Evolutionary conservation across 2,113 vertebrate genomes (phyloP), one percentile per base, ranked within the genome.

Genomic region (Physeter macrocephalus): DNA sequence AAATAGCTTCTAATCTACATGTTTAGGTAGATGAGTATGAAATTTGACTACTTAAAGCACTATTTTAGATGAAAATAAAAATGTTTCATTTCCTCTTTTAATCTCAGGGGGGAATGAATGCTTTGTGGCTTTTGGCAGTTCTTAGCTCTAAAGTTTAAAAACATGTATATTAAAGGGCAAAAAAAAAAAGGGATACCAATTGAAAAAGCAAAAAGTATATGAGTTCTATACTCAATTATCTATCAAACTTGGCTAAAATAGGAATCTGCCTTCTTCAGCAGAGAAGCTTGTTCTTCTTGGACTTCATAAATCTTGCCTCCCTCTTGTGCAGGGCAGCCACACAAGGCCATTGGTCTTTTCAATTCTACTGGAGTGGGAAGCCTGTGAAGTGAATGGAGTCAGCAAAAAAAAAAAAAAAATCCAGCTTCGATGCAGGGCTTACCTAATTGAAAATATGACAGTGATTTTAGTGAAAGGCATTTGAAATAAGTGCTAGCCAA

Each of bases 71-170:
- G 97, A 98, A 97, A 92, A 95, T 96, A 90, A 97, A 95, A 98
- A 94, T 93, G 97, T 98, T 98, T 98, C 98, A 96, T 98, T 98
- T 98, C 90, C 84, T 95, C 85, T 97, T 96, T 97, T 96, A 88
- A 97, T 97, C 97, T 93, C 54, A 34, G 92, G 64, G 90, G 93
- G 93, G 57, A 93, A 29, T 1, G 95, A 91, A 81, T 87, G 97
- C 88, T 84, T 78, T 92, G 97, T 43, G 97, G 96, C 92, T 98
- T 97, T 52, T 77, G 18, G 95, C 92, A 95, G 96, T 97, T 98
- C 97, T 94, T 96, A 34, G 88, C 88, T 96, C 90, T 96, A 89
- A 57, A 20, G 75, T 96, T 96, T 92, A 96, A 92, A 96, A 97
- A 97, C 88, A 92, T 2, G 39, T 94, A 80, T 88, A 95, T 87